phyloP scores from a whole-genome alignment of 1,140 invertebrate species.

The Caerostris darwini region DNA sequence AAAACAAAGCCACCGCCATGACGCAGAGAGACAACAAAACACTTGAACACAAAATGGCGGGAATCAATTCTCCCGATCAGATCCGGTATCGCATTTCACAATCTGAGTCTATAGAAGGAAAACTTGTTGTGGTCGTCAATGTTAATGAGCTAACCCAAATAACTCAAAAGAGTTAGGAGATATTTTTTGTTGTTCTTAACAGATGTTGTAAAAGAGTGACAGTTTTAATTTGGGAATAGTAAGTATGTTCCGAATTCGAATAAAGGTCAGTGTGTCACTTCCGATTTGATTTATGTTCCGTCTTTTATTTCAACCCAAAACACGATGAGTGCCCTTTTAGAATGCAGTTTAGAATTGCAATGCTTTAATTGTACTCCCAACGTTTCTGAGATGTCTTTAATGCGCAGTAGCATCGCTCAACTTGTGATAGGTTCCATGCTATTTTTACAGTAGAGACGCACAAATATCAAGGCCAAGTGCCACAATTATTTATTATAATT shows the following conservation, averaged over 20 bases:
- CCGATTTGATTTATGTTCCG: neutral
- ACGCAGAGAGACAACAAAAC: neutral
- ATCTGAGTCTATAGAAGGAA: slow-evolving; percentile 41
- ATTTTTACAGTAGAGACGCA: no score
- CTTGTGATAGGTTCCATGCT: no score
- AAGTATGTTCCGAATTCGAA: neutral
- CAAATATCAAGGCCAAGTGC: no score
- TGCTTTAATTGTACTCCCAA: neutral
- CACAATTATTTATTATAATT: no score
- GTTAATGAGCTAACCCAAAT: slow-evolving; percentile 58
- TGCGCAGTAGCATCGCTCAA: no score
- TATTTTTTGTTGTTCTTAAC: neutral
- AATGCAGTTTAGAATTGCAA: neutral
- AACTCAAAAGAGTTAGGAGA: slow-evolving; percentile 18
- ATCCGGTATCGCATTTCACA: slow-evolving; percentile 45
- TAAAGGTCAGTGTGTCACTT: slow-evolving; percentile 56
- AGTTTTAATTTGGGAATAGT: slow-evolving; percentile 34
- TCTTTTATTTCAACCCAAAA: slow-evolving; percentile 32
- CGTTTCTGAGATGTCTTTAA: no score
- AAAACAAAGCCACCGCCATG: neutral
- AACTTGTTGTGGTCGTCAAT: slow-evolving; percentile 17
- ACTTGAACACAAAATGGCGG: neutral
- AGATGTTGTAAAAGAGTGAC: slow-evolving; percentile 44
- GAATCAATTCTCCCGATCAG: slow-evolving; percentile 20
- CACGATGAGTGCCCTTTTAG: neutral